Percentiles rank a stretch among this genome's conserved stretches.
Conservation (phyloP, 2,888 invertebrate genomes). For the Pelosia muscerda region DNA sequence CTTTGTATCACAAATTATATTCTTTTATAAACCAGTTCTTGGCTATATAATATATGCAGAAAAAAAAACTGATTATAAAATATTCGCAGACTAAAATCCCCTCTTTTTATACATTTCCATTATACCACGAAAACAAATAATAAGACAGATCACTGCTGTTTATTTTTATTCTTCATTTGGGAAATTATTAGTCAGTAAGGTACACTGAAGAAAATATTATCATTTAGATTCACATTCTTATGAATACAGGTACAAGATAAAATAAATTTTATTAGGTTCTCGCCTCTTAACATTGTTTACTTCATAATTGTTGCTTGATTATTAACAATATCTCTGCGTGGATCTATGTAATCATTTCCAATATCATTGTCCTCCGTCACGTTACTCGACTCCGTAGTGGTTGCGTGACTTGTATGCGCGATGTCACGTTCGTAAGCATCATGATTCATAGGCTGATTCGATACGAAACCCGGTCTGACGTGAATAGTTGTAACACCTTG, state of each 20-base stretch:
- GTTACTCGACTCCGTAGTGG: conserved; percentile 19
- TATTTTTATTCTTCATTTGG: background rate
- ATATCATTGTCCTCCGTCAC: conserved; percentile 20
- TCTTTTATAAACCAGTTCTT: conserved; percentile 45
- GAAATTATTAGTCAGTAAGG: background rate
- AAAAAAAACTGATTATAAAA: conserved; percentile 23
- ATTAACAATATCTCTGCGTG: conserved; percentile 30
- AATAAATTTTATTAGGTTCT: background rate
- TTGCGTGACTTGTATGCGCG: conserved; percentile 23
- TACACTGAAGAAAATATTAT: background rate
- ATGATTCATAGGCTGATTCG: conserved; percentile 28
- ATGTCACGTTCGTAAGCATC: conserved; percentile 28
- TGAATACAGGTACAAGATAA: background rate
- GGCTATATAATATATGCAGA: conserved; percentile 18
- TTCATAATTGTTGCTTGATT: background rate
- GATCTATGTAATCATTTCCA: conserved; percentile 30
- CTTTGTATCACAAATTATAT: conserved; percentile 36
- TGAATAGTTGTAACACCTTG: conserved; percentile 41
- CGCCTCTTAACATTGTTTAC: background rate
- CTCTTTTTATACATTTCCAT: conserved; percentile 25
- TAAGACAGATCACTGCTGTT: background rate
- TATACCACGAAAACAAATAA: conserved; percentile 18
- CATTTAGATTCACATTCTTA: background rate
- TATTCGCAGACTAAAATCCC: conserved; percentile 32
- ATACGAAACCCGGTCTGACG: conserved; percentile 37